Evolutionary conservation across 2,888 invertebrate species (phyloP), one percentile per base, ranked within the genome.

Genomic region (Phanerotoma sp.): DNA sequence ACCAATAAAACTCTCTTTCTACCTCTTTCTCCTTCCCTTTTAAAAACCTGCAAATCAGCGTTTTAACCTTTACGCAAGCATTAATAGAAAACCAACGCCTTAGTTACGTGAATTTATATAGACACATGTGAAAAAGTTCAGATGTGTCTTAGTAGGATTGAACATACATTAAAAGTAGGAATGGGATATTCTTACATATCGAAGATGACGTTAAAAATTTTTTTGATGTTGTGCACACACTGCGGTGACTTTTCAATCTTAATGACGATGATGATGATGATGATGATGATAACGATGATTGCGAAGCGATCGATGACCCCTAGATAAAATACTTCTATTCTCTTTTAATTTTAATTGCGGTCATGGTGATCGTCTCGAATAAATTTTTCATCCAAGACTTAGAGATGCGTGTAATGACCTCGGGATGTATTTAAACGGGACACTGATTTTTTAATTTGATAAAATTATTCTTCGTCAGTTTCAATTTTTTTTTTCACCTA

Each of bases 391-490:
- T 28, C 40, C 38, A 30, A 22, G n/a, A 40, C 20, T 33, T 18
- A 22, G 18, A 46, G n/a, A 40, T 38, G 28, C 18, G 10, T 33
- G 11, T 32, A 16, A 42, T 40, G 40, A 18, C 38, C 22, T 18
- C 40, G 13, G 15, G 3, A 18, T 46, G 21, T n/a, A n/a, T 20
- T 49, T 38, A 49, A 38, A 22, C 13, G 25, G 45, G 45, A 45
- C 45, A 45, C 50, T 45, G 42, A 54, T 62, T 59, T 56, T 62
- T 61, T 55, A 51, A 51, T 22, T 28, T n/a, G 50, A 54, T 44
- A 30, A 41, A 47, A 47, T 47, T 35, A 25, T 28, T 35, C 35
- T 13, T 42, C 32, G 22, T 33, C 22, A 11, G 28, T 32, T 46
- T 33, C 18, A 25, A 11, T 16, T 20, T 44, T 44, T 44, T 6